Base-by-base conservation (phyloP, 2,113 vertebrate species). In the Siniperca knerii region DNA sequence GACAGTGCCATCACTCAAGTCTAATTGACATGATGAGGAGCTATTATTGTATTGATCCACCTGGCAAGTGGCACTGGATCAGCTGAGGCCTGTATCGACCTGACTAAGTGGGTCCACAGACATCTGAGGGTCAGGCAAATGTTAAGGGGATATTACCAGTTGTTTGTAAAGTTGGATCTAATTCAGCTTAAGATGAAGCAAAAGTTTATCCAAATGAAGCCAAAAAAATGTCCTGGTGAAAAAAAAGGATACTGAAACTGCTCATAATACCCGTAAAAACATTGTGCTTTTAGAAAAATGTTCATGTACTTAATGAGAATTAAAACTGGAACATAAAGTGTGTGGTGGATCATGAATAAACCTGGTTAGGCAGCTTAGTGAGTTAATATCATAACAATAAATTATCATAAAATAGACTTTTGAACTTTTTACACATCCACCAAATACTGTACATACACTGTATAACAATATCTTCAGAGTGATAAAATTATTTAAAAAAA, bases 321-420 rank as follows among this genome's bases (percentile, higher is more conserved):
- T 75, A 82, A 93, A 94, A 92, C 90, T 86, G 94, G 84, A 92
- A 62, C 77, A 72, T 57, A 79, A 90, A 57, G 62, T 50, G 12
- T 67, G 60, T 85, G 46, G 23, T 94, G 95, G 92, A 95, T 94
- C 81, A 86, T 94, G 88, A 94, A 94, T 94, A 93, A 91, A 95
- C 89, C 96, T 67, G 92, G 95, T 96, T 95, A 98, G 97, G 97
- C 97, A 98, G 95, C 96, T 96, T 95, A 97, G 97, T 97, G 96
- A 97, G 96, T 97, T 97, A 96, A 97, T 97, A 97, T 96, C 96
- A 96, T 95, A 96, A 89, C 96, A 99, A 99, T 99, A 99, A 99
- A 98, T 99, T 98, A 99, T 97, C 96, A 99, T 98, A 99, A 99
- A 99, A 99, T 98, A 99, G 95, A 98, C 96, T 96, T 99, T 96